These are phyloP conservation scores for Pseudopipra pipra DNA, from an alignment of 2,113 vertebrate species.

Conservation along the genomic window DNA sequence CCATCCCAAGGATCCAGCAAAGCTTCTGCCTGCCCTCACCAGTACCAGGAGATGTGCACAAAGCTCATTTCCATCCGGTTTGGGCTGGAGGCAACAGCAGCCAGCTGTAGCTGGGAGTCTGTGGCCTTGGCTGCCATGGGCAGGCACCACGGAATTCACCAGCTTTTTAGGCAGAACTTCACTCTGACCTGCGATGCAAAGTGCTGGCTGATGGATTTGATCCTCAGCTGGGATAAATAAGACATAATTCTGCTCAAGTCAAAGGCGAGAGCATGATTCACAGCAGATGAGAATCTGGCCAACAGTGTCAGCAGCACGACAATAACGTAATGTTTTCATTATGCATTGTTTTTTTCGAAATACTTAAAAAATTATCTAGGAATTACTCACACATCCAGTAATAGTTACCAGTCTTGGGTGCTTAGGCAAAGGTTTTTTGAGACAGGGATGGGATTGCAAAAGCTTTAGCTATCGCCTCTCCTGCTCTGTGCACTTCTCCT, in stretches of 20 bases:
- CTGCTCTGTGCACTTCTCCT: constrained; percentile 6
- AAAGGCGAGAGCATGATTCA: constrained; percentile 42
- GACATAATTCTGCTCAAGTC: background rate
- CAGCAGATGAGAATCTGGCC: constrained; percentile 62
- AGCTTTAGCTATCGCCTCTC: constrained; percentile 5
- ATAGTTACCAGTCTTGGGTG: constrained; percentile 55
- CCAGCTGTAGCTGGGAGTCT: background rate
- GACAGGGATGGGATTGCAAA: background rate
- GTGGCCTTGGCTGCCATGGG: background rate
- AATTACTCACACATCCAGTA: constrained; percentile 60
- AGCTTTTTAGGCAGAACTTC: background rate
- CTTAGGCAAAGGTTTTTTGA: constrained; percentile 29
- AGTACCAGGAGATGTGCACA: background rate
- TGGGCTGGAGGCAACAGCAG: background rate
- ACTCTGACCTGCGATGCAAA: background rate
- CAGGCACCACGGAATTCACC: background rate
- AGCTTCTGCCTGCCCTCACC: background rate
- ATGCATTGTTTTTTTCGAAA: constrained; percentile 65
- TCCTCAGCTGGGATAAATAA: constrained; percentile 63
- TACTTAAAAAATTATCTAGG: constrained; percentile 67
- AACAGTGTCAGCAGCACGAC: constrained; percentile 55
- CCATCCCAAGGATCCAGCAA: background rate
- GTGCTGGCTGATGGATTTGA: background rate
- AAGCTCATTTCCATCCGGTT: background rate
- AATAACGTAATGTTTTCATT: constrained; percentile 67